Evolutionary conservation across 2,888 invertebrate genomes (phyloP).

Genomic region (Sialis lutaria): DNA sequence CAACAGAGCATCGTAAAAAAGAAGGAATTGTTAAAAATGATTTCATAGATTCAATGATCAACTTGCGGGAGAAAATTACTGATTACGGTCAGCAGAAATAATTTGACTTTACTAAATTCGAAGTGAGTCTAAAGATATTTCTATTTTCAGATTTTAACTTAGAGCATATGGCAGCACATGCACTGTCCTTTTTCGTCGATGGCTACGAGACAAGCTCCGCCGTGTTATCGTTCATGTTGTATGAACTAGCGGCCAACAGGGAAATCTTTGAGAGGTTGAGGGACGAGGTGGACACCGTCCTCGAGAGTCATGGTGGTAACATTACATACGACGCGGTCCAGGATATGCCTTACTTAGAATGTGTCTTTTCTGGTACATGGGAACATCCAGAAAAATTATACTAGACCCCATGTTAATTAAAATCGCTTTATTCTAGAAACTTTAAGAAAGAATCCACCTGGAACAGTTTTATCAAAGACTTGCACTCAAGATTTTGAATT

Average conservation of each 20-base stretch:
- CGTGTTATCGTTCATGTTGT: constrained; percentile 27
- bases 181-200: constrained; percentile 32
- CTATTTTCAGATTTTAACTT: constrained; percentile 16
- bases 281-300: constrained; percentile 22
- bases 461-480: constrained; percentile 9
- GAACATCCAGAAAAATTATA: too few relatives aligned
- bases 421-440: constrained; percentile 13
- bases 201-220: constrained; percentile 35
- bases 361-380: constrained; percentile 24
- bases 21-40: too few relatives aligned
- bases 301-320: constrained; percentile 20
- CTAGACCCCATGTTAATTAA: too few relatives aligned
- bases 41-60: too few relatives aligned
- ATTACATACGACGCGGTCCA: constrained; percentile 28
- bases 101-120: too few relatives aligned
- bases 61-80: too few relatives aligned
- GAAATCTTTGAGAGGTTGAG: constrained; percentile 24
- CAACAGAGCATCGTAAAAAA: too few relatives aligned
- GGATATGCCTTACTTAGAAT: constrained; percentile 30
- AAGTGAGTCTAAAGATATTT: too few relatives aligned
- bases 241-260: constrained; percentile 27
- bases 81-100: too few relatives aligned
- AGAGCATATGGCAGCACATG: constrained; percentile 31
- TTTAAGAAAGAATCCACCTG: constrained; percentile 17
- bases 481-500: constrained; percentile 13